Base-by-base conservation (phyloP, 1,140 invertebrate species). In the Holcopasites calliopsidis region DNA sequence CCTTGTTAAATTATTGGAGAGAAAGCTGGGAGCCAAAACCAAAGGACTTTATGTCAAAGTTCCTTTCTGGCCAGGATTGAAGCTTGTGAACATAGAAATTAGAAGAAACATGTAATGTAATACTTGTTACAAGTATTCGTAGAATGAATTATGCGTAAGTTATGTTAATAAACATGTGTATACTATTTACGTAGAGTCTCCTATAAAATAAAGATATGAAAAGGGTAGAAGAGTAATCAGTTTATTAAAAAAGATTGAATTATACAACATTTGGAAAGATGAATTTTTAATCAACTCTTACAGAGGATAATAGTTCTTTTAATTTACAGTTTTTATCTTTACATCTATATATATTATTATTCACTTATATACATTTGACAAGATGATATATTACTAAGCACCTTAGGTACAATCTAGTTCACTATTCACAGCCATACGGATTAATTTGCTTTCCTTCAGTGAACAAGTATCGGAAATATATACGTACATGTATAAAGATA, bases 1-100 rank as follows among this genome's bases (percentile, higher is more conserved):
- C 96, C 86, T 87, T 99, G 2, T 98, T 98, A 97, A 87, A 91
- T 73, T 97, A 95, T 85, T 98, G 97, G 91, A 95, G 96, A 87
- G 96, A 98, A 58, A 96, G 96, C 0, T 92, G 93, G 65, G 95
- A 97, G 83, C 95, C 95, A 8, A 97, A 97, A 90, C 97, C 97
- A 35, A 95, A 94, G 83, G 97, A 97, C 92, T 99, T 99, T 90
- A 91, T 99, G n/a, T 96, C 95, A 1, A 98, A 98, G 92, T 99
- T 99, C 88, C 92, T 96, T 62, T 88, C 93, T 71, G 95, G 95
- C 62, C 93, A 94, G 58, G 93, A 95, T 76, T 94, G 92, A 92
- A 76, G 1, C 26, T n/a, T 68, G 3, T 61, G 10, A 47, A 26
- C 23, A n/a, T 50, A 57, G 1, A 35, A n/a, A 26, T 31, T 33